Conservation (phyloP, 2,888 invertebrate species). For the Magallana nippona region DNA sequence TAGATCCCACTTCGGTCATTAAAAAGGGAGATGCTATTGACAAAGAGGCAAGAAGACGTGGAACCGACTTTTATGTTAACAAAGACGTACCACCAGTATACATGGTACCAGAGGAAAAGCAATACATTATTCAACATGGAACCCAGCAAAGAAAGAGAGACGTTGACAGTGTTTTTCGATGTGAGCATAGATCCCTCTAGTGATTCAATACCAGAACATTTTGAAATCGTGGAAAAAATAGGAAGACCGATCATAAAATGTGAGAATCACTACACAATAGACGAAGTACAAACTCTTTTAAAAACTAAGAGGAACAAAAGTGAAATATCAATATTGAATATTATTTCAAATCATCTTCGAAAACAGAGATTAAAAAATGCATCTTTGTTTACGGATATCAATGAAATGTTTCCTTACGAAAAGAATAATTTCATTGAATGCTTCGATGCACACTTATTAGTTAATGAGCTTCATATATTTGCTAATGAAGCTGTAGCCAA, state of each 20-base stretch:
- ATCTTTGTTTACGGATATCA: conserved; percentile 45
- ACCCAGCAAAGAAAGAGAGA: conserved; percentile 49
- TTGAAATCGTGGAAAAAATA: conserved; percentile 31
- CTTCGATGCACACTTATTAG: conserved; percentile 53
- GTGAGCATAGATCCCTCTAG: not conserved
- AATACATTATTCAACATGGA: conserved; percentile 51
- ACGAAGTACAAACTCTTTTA: conserved; percentile 61
- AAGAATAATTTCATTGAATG: conserved; percentile 37
- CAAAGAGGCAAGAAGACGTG: conserved; percentile 52
- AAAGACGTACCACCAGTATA: conserved; percentile 34
- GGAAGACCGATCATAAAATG: conserved; percentile 56
- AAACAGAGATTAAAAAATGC: conserved; percentile 48
- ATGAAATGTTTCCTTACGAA: conserved; percentile 15
- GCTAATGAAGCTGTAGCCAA: conserved; percentile 51
- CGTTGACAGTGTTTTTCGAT: conserved; percentile 36
- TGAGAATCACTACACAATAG: conserved; percentile 54
- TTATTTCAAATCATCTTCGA: conserved; percentile 47
- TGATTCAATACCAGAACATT: not conserved
- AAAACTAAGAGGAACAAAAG: not conserved
- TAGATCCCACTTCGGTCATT: conserved; percentile 56
- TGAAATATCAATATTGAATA: conserved; percentile 40
- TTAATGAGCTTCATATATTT: conserved; percentile 55
- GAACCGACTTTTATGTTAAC: conserved; percentile 50
- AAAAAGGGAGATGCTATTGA: conserved; percentile 53
- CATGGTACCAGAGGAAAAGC: conserved; percentile 56